Percentiles rank a stretch among this genome's conserved stretches.
phyloP scores from a whole-genome alignment of 2,797 vertebrate species.

The Gobio occitaniae region DNA sequence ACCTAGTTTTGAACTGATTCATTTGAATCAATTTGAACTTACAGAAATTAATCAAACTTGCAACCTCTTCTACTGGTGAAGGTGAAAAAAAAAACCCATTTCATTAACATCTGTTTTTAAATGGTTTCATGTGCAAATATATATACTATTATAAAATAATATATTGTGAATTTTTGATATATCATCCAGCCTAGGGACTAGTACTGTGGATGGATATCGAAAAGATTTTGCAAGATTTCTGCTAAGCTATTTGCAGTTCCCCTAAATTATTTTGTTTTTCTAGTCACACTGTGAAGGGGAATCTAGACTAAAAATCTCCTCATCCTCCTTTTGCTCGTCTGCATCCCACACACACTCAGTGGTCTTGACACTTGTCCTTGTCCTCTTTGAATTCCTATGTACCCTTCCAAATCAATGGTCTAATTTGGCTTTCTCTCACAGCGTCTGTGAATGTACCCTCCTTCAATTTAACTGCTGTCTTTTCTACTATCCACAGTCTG shows the following conservation, averaged over 20 bases:
- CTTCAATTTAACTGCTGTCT: constrained; percentile 21
- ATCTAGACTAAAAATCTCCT: background rate
- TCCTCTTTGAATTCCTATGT: background rate
- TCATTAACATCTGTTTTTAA: background rate
- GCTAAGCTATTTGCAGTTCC: background rate
- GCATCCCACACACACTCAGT: constrained; percentile 58
- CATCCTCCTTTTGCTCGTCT: constrained; percentile 2
- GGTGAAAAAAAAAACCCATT: background rate
- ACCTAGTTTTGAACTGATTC: background rate
- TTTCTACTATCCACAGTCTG: constrained; percentile 27
- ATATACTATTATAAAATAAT: background rate
- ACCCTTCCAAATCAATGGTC: constrained; percentile 6
- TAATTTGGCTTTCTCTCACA: constrained; percentile 28
- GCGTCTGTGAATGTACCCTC: constrained; percentile 6
- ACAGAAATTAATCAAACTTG: background rate
- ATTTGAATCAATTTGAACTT: background rate
- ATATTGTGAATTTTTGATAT: background rate
- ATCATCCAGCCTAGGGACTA: background rate
- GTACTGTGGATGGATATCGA: background rate
- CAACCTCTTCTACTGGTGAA: background rate
- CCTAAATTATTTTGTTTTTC: background rate
- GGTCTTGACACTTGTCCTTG: constrained; percentile 15
- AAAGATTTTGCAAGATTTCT: background rate
- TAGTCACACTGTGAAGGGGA: background rate
- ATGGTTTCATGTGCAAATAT: background rate